Percentiles rank a stretch among this genome's conserved stretches.
Conservation (phyloP, 2,888 invertebrate genomes). For the Trichacis sp. region DNA sequence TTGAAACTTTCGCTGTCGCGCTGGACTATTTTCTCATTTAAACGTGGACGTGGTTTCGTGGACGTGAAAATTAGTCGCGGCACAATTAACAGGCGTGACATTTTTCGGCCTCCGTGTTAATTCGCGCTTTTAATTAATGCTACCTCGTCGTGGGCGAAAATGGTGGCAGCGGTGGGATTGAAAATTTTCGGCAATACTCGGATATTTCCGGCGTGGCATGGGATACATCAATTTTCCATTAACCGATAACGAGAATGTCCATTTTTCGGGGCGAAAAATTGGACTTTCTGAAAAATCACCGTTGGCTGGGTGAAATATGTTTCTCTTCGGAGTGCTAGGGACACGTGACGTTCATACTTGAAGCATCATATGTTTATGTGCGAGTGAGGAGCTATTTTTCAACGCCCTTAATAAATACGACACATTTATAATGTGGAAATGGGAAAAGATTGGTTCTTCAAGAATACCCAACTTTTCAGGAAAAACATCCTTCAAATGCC, state of each 20-base stretch:
- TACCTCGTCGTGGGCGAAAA: no score
- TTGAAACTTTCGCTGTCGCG: not conserved
- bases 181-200: no score
- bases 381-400: not conserved
- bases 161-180: no score
- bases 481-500: no score
- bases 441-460: constrained; percentile 2
- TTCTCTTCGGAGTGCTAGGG: not conserved
- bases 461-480: no score
- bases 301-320: not conserved
- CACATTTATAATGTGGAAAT: constrained; percentile 6
- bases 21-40: no score
- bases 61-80: no score
- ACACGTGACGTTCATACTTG: constrained; percentile 3
- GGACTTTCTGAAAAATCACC: not conserved
- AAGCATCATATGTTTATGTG: constrained; percentile 3
- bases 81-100: no score
- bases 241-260: not conserved
- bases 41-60: no score
- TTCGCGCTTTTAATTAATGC: no score
- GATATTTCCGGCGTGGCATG: no score
- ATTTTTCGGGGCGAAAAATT: not conserved
- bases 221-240: not conserved
- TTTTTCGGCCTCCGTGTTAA: no score
- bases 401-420: not conserved